phyloP scores from a whole-genome alignment of 2,888 invertebrate genomes.

The Acanthosoma haemorrhoidale region DNA sequence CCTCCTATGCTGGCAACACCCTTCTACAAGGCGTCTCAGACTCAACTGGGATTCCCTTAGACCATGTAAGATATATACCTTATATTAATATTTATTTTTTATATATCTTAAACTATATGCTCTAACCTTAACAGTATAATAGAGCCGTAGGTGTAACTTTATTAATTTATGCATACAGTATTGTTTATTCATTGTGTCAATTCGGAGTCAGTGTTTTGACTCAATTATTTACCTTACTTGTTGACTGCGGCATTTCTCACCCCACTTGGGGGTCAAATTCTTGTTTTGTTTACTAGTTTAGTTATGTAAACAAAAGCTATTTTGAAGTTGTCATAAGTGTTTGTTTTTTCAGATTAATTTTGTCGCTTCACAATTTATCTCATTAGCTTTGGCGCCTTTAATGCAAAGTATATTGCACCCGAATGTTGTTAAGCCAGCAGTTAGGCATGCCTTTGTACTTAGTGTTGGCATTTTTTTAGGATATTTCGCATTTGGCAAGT shows the following conservation, averaged over 20 bases:
- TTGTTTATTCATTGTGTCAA: background rate
- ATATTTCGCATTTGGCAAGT: slow-evolving; percentile 85
- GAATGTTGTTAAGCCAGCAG: slow-evolving; percentile 59
- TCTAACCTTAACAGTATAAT: background rate
- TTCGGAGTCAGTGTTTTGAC: background rate
- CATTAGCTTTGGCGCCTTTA: slow-evolving; percentile 70
- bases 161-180: background rate
- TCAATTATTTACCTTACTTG: background rate
- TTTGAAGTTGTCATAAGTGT: too few species aligned
- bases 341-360: slow-evolving; percentile 67
- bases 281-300: background rate
- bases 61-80: slow-evolving; percentile 14
- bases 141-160: background rate
- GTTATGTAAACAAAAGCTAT: background rate
- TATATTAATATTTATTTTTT: background rate
- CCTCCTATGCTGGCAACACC: slow-evolving; percentile 1
- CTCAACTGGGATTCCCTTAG: slow-evolving; percentile 6
- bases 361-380: slow-evolving; percentile 73
- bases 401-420: slow-evolving; percentile 72
- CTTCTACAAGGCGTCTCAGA: background rate
- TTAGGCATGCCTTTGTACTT: slow-evolving; percentile 73
- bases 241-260: background rate
- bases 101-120: background rate
- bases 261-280: background rate
- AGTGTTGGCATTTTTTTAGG: slow-evolving; percentile 72